Base-by-base conservation (phyloP, 2,888 invertebrate genomes). In the Phytoseiulus persimilis region DNA sequence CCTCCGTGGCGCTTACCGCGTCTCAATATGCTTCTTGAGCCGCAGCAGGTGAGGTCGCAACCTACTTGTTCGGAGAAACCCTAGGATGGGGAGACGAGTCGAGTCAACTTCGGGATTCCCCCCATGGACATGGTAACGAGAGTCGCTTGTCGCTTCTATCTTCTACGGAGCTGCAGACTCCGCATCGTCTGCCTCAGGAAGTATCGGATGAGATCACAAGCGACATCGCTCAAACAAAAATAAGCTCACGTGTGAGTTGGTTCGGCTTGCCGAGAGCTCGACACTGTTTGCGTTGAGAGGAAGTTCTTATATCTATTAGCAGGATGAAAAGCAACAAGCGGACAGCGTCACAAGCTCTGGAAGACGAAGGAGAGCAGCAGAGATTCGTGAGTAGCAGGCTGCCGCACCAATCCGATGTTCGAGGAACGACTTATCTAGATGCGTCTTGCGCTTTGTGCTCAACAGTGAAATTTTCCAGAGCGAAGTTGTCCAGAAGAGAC, bases 351-450 rank as follows among this genome's bases (percentile, higher is more conserved):
- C 28, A 87, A 23, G 87, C n/a, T 32, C 87, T 39, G 28, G 87
- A 87, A 33, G 87, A 87, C 33, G 39, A 87, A 31, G 87, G 39
- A 28, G 87, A 87, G n/a, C 87, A 45, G 6, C 28, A 87, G 45
- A 3, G 87, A 87, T 87, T 87, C 33, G 87, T 87, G 31, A 31
- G 87, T 87, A 28, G 32, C 28, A 33, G 39, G 33, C 9, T 28
- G 18, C 32, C 31, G 87, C n/a, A 33, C 2, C n/a, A 0, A 14
- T 11, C n/a, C 11, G 11, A 33, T 87, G 3, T 23, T 32, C 32
- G 28, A n/a, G 33, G 0, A 31, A n/a, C 9, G 28, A 87, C 39
- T n/a, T n/a, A n/a, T n/a, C n/a, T n/a, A n/a, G 9, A 39, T 39
- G 39, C 39, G 39, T 6, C 5, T 39, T 9, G 39, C 39, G 39